These are phyloP conservation scores for Epirrita christyi DNA, from an alignment of 2,888 invertebrate genomes.

Conservation along the genomic window DNA sequence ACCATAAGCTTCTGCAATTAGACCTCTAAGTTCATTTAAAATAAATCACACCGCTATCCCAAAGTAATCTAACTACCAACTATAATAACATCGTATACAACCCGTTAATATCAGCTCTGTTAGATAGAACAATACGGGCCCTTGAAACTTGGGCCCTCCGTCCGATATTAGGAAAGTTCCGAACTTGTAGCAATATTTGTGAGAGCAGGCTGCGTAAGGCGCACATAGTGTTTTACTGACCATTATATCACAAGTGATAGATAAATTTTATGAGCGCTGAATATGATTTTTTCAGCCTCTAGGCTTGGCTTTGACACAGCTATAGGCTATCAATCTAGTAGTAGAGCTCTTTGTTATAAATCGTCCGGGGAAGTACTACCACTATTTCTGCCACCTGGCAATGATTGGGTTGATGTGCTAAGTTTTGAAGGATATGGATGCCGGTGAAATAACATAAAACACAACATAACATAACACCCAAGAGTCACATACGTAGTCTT, in stretches of 20 bases:
- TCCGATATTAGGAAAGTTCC: constrained; percentile 76
- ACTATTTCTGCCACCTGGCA: no score
- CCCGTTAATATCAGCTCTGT: constrained; percentile 42
- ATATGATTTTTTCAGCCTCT: background rate
- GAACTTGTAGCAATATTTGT: constrained; percentile 34
- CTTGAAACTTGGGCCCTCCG: constrained; percentile 63
- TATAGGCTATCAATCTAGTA: no score
- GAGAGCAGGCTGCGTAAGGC: background rate
- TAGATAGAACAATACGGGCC: constrained; percentile 39
- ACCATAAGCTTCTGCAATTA: constrained; percentile 6
- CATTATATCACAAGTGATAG: background rate
- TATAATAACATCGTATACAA: constrained; percentile 37
- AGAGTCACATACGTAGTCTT: no score
- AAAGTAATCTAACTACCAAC: constrained; percentile 40
- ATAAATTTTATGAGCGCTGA: background rate
- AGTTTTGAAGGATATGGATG: no score
- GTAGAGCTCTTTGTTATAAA: no score
- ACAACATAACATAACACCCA: no score
- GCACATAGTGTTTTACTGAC: constrained; percentile 7
- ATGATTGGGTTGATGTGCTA: no score
- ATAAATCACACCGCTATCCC: constrained; percentile 34
- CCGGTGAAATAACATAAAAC: no score
- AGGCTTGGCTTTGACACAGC: no score
- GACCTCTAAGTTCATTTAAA: constrained; percentile 12
- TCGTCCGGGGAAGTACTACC: no score